These are phyloP conservation scores for Alca torda DNA, from an alignment of 2,797 vertebrate species.

Conservation along the genomic window DNA sequence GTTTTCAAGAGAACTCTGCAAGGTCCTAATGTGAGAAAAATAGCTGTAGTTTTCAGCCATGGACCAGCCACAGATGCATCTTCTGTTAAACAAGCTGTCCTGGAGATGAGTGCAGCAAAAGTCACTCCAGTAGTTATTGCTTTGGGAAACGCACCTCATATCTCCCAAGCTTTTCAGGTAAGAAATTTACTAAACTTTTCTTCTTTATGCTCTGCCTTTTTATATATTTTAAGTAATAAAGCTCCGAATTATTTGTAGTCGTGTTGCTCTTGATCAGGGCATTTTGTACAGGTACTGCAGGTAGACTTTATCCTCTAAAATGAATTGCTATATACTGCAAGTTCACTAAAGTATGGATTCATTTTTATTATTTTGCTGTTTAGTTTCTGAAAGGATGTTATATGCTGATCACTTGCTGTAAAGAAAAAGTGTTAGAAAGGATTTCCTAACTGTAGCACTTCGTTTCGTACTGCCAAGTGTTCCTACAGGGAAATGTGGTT, in stretches of 20 bases:
- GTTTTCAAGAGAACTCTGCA: slow-evolving; percentile 63
- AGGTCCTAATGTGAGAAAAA: slow-evolving; percentile 21
- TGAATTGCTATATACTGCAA: not conserved
- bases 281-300: not conserved
- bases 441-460: not conserved
- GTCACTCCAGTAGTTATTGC: slow-evolving; percentile 46
- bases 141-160: slow-evolving; percentile 12
- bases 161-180: slow-evolving; percentile 58
- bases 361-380: not conserved
- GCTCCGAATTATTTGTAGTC: not conserved
- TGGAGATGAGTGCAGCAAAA: slow-evolving; percentile 42
- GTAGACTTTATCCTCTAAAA: not conserved
- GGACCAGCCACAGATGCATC: not conserved
- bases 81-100: slow-evolving; percentile 19
- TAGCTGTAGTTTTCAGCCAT: slow-evolving; percentile 53
- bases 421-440: not conserved
- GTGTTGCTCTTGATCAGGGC: rapidly evolving
- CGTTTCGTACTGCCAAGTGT: not conserved
- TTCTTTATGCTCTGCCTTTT: not conserved
- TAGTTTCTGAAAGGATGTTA: not conserved
- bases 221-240: not conserved
- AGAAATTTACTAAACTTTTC: not conserved
- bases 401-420: not conserved
- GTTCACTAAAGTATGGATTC: not conserved
- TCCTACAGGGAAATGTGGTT: not conserved